Evolutionary conservation across 2,797 vertebrate species (phyloP), one percentile per base, ranked within the genome.

Genomic region (Acanthurus leucopareius): DNA sequence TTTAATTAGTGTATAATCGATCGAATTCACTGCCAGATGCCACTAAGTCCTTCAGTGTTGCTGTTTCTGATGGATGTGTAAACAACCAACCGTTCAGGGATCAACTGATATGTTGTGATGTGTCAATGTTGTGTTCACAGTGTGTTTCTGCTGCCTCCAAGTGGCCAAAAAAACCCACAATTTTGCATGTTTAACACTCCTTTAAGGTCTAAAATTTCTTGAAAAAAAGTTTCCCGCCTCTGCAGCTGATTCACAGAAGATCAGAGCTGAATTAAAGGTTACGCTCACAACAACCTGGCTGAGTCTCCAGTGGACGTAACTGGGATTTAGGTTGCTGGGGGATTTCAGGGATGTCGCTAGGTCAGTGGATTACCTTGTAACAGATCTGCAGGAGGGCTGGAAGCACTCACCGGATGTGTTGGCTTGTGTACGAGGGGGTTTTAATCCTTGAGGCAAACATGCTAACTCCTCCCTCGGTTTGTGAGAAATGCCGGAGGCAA

Each of bases 341-440:
- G 87, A 92, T 94, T 94, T 91, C 71, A 72, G 85, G 49, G 71
- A 79, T 62, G 82, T 69, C 77, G 85, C 76, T 72, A 66, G 91
- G 90, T 85, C 90, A 88, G 62, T 89, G 92, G 93, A 93, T 94
- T 94, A 93, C 89, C 90, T 92, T 89, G 92, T 91, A 91, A 92
- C 48, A 86, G 82, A 92, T 91, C 91, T 83, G 80, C 52, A 79
- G 79, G 86, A 82, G 75, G 73, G 67, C 69, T 40, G 53, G 68
- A 84, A 64, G 62, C 75, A 77, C 79, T 73, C 71, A 77, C 60
- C 49, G 70, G 73, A 85, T 74, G 77, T 51, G 79, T 82, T 78
- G 69, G 77, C 58, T 81, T 71, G 72, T 72, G 69, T 56, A 7
- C 62, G 56, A 48, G 73, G 71, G 59, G 77, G 14, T 25, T 52